These are phyloP conservation scores for Diplodus sargus DNA, from an alignment of 2,797 vertebrate genomes.

Conservation along the genomic window DNA sequence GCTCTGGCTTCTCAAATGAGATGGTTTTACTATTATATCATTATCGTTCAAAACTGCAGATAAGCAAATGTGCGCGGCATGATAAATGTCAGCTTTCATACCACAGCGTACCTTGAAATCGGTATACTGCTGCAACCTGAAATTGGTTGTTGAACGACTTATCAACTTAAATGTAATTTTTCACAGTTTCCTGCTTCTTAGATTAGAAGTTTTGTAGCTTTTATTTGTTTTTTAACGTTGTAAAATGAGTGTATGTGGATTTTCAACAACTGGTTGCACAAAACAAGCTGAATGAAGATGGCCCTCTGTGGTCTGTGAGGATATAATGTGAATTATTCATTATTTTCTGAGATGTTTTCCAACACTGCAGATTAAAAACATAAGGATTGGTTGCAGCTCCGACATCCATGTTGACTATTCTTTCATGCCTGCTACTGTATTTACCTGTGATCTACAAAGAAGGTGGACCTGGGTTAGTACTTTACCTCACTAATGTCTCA, in stretches of 20 bases:
- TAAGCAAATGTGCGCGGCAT: no score
- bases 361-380: background rate
- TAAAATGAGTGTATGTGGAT: background rate
- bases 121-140: no score
- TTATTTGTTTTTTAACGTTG: background rate
- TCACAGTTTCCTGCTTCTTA: background rate
- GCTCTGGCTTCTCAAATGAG: background rate
- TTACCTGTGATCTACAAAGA: background rate
- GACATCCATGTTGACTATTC: rapidly evolving
- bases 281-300: background rate
- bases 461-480: background rate
- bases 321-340: background rate
- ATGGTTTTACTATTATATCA: no score
- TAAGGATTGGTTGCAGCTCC: no score
- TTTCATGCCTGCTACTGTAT: background rate
- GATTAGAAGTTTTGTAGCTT: background rate
- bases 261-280: background rate
- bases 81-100: no score
- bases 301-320: background rate
- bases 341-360: background rate
- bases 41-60: no score
- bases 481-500: background rate
- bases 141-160: no score
- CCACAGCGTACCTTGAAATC: no score
- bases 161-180: no score